A percentile compares a stretch with the other conserved stretches of the same genome.
Evolutionary conservation across 2,888 invertebrate species (phyloP).

Genomic region (Caenorhabditis drosophilae): DNA sequence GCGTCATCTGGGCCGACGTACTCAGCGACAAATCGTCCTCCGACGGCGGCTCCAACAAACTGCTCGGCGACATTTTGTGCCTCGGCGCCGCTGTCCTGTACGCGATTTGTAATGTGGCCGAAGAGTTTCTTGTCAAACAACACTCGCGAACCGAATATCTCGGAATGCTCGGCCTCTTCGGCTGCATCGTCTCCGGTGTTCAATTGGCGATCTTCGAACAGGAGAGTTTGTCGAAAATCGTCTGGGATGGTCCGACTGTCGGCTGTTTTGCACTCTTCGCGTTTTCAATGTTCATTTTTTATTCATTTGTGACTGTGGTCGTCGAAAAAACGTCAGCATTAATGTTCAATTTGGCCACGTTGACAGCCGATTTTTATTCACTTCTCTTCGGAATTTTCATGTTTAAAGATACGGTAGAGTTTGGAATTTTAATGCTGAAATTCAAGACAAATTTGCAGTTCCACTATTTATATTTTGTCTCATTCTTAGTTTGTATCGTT

Average conservation of each 20-base stretch:
- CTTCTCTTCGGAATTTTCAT: slow-evolving; percentile 81
- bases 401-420: slow-evolving; percentile 80
- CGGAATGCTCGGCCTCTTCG: slow-evolving; percentile 82
- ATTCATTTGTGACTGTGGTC: slow-evolving; percentile 80
- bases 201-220: slow-evolving; percentile 80
- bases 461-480: slow-evolving; percentile 82
- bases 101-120: slow-evolving; percentile 75
- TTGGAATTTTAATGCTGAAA: not conserved
- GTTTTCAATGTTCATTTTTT: slow-evolving; percentile 75
- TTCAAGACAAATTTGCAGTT: slow-evolving; percentile 75
- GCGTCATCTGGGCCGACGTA: slow-evolving; percentile 83
- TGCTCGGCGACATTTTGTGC: slow-evolving; percentile 84
- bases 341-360: slow-evolving; percentile 81
- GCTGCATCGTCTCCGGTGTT: slow-evolving; percentile 79
- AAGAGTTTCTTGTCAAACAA: slow-evolving; percentile 83
- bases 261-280: slow-evolving; percentile 73
- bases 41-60: slow-evolving; percentile 76
- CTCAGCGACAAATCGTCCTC: slow-evolving; percentile 71
- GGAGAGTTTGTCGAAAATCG: slow-evolving; percentile 76
- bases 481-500: slow-evolving; percentile 80
- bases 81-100: slow-evolving; percentile 77
- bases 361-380: slow-evolving; percentile 85
- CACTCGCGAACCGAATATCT: slow-evolving; percentile 82
- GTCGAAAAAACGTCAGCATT: slow-evolving; percentile 78
- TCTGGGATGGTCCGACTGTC: slow-evolving; percentile 73